Evolutionary conservation across 2,888 invertebrate species (phyloP).

Genomic region (Terebella lapidaria): DNA sequence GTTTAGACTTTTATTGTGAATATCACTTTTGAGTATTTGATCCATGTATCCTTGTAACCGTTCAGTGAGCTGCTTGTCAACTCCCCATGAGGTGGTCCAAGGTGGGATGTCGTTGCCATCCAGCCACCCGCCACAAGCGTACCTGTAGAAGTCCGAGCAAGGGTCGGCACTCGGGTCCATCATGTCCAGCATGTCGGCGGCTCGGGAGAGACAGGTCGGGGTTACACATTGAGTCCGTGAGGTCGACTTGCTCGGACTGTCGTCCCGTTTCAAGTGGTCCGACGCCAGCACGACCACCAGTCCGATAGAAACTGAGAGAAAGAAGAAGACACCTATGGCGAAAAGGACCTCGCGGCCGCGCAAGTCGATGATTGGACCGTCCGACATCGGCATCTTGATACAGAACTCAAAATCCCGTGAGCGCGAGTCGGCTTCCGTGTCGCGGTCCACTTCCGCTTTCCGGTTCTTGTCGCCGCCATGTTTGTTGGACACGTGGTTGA

Average conservation of each 20-base stretch:
- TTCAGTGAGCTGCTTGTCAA: conserved; percentile 5
- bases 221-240: conserved; percentile 2
- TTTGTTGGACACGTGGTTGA: not conserved
- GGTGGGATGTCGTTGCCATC: conserved; percentile 12
- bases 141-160: conserved; percentile 77
- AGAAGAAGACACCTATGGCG: conserved; percentile 27
- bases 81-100: conserved; percentile 10
- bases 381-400: not conserved
- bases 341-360: conserved; percentile 28
- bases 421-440: not conserved
- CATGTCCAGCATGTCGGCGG: conserved; percentile 14
- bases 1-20: not conserved
- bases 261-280: not conserved
- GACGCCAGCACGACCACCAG: conserved; percentile 23
- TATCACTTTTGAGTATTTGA: not conserved
- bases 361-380: conserved; percentile 23
- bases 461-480: not conserved
- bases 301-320: conserved; percentile 24
- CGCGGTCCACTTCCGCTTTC: not conserved
- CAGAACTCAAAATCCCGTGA: not conserved
- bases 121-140: conserved; percentile 61
- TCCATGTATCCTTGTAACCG: not conserved
- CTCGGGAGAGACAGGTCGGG: conserved; percentile 8
- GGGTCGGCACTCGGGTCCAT: conserved; percentile 76
- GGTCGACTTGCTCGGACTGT: not conserved